These are phyloP conservation scores for Aporophyla lueneburgensis DNA, from an alignment of 2,888 invertebrate species.

Conservation along the genomic window DNA sequence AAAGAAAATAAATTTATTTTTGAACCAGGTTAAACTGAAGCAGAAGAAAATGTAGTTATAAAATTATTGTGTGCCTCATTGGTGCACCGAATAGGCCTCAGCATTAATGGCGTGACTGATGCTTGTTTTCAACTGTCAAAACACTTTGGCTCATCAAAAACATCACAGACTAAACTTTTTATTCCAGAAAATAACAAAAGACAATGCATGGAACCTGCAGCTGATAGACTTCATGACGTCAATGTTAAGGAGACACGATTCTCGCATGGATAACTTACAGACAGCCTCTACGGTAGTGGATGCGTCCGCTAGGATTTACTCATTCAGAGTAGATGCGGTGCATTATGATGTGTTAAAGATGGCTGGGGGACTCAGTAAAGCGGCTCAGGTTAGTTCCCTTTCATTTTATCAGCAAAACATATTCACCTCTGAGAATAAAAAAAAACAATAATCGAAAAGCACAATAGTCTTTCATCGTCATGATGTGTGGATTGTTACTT, in stretches of 20 bases:
- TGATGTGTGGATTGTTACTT: neutral
- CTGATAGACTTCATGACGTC: constrained; percentile 96
- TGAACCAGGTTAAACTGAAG: too few relatives aligned
- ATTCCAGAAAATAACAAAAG: constrained; percentile 95
- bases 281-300: constrained; percentile 96
- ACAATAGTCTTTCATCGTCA: neutral
- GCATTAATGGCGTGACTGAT: too few relatives aligned
- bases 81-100: too few relatives aligned
- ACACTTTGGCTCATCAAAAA: neutral
- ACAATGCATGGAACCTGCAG: constrained; percentile 97
- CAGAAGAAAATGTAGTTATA: too few relatives aligned
- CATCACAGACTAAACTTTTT: neutral
- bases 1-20: too few relatives aligned
- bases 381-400: constrained; percentile 77
- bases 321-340: constrained; percentile 96
- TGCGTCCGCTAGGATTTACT: constrained; percentile 97
- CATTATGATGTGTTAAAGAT: constrained; percentile 95
- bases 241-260: constrained; percentile 93
- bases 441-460: neutral
- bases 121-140: neutral
- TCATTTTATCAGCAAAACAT: neutral
- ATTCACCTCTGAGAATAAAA: neutral
- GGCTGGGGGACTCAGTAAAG: constrained; percentile 92
- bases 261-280: constrained; percentile 93
- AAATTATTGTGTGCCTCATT: too few relatives aligned